These are phyloP conservation scores for Paragorgia papillata DNA, from an alignment of 92 coral and sea anemone genomes.

Conservation along the genomic window DNA sequence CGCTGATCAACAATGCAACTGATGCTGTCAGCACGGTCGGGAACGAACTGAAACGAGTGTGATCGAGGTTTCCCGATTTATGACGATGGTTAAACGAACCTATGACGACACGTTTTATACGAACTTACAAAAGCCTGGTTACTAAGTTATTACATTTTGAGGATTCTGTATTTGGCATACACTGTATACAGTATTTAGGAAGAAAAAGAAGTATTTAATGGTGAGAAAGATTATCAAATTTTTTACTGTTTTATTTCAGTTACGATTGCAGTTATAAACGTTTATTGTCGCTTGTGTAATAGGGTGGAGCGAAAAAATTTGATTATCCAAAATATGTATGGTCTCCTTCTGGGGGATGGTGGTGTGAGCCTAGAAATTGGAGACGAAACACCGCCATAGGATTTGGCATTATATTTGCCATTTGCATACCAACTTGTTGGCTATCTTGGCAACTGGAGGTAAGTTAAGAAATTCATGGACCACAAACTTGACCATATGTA, in stretches of 20 bases:
- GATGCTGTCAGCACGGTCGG: conserved; percentile 39
- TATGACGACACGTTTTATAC: not conserved
- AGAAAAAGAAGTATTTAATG: too few species aligned
- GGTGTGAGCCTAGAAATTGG: conserved; percentile 99
- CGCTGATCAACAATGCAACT: conserved; percentile 30
- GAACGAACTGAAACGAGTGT: conserved; percentile 16
- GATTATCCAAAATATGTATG: conserved; percentile 98
- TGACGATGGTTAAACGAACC: not conserved
- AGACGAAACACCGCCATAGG: conserved; percentile 89
- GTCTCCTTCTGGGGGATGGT: conserved; percentile 99
- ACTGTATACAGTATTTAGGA: too few species aligned
- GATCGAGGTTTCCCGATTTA: not conserved
- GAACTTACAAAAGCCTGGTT: not conserved
- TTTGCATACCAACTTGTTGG: conserved; percentile 77
- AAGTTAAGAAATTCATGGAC: not conserved
- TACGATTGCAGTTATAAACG: not conserved
- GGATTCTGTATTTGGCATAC: not conserved
- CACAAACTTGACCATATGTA: too few species aligned
- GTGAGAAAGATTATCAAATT: not conserved
- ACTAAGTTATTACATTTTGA: not conserved
- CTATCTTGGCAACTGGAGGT: conserved; percentile 93
- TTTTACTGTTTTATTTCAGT: not conserved
- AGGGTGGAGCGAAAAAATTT: conserved; percentile 97
- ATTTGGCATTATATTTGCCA: conserved; percentile 69
- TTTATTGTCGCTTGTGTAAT: not conserved